Conservation (phyloP, 2,888 invertebrate species). For the Mycalesis mineus region DNA sequence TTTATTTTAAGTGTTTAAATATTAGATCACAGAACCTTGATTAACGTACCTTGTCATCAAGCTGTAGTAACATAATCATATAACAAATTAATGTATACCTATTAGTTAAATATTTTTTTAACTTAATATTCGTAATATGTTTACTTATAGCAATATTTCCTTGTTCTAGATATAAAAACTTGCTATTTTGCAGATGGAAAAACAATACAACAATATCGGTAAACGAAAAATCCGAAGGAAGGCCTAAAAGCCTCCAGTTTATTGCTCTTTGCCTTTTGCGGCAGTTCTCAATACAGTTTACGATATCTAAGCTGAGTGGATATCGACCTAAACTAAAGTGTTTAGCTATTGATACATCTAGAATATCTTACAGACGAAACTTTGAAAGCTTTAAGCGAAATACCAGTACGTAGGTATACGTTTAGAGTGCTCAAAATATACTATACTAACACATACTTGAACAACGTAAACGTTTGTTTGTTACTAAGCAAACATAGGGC, state of each 20-base stretch:
- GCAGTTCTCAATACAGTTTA: constrained; percentile 1
- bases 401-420: too few relatives aligned
- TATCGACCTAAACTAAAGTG: neutral
- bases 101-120: too few relatives aligned
- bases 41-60: too few relatives aligned
- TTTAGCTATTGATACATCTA: neutral
- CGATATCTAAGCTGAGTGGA: constrained; percentile 4
- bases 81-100: too few relatives aligned
- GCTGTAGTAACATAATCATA: too few relatives aligned
- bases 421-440: too few relatives aligned
- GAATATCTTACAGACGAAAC: neutral
- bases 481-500: too few relatives aligned
- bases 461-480: too few relatives aligned
- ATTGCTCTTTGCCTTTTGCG: constrained; percentile 15
- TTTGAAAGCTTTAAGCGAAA: neutral
- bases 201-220: constrained; percentile 18
- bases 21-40: too few relatives aligned
- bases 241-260: constrained; percentile 9
- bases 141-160: neutral
- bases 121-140: too few relatives aligned
- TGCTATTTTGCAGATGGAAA: constrained; percentile 12
- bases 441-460: too few relatives aligned
- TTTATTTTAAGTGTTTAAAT: too few relatives aligned
- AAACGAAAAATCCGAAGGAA: constrained; percentile 8
- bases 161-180: neutral